phyloP scores from a whole-genome alignment of 2,888 invertebrate genomes.

The Lochmaea capreae region DNA sequence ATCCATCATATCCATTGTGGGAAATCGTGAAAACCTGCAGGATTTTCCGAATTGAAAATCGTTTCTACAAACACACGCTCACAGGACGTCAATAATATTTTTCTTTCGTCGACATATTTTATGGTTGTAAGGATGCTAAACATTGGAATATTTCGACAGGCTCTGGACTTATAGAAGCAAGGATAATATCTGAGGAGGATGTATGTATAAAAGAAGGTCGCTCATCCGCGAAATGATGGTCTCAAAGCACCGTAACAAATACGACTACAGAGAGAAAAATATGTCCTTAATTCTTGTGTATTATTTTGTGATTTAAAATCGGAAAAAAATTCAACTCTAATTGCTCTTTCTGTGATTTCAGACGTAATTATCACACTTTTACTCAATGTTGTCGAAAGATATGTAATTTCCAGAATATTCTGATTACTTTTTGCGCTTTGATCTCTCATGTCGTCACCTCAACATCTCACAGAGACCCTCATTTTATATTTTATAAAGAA shows the following conservation, averaged over 20 bases:
- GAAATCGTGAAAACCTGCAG: constrained; percentile 33
- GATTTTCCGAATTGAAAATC: constrained; percentile 31
- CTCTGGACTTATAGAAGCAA: constrained; percentile 15
- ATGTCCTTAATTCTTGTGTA: constrained; percentile 10
- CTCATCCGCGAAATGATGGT: constrained; percentile 19
- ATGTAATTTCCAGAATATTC: constrained; percentile 9
- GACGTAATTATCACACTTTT: neutral
- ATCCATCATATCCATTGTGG: constrained; percentile 33
- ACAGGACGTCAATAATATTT: constrained; percentile 31
- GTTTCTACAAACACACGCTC: constrained; percentile 34
- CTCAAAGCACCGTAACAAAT: constrained; percentile 20
- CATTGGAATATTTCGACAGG: constrained; percentile 22
- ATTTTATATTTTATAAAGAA: neutral
- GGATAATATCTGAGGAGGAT: constrained; percentile 4
- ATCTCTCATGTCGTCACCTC: constrained; percentile 10
- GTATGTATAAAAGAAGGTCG: neutral
- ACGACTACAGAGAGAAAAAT: neutral
- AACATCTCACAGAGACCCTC: neutral
- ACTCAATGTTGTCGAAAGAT: neutral
- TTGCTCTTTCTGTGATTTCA: neutral
- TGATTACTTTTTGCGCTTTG: constrained; percentile 19
- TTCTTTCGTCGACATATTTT: constrained; percentile 33
- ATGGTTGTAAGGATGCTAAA: constrained; percentile 32
- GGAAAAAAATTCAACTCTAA: no score
- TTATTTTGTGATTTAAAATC: neutral